Base-by-base conservation (phyloP, 2,888 invertebrate species). In the Seira ritae region DNA sequence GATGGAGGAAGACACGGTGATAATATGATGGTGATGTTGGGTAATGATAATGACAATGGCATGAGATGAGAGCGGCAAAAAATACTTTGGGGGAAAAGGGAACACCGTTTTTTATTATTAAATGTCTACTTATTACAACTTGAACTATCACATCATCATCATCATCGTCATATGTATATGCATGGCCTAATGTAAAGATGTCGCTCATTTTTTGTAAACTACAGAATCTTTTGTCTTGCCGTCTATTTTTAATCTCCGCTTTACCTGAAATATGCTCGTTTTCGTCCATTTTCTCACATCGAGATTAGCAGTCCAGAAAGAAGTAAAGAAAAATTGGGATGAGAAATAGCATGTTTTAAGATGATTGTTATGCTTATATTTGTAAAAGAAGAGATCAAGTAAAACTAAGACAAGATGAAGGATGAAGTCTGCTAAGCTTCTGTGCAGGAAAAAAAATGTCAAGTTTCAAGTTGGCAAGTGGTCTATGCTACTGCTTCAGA, bases 231-330 rank as follows among this genome's bases (percentile, higher is more conserved):
- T 78, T 73, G 50, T 72, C 60, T 46, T 73, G 65, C 50, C 73
- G 71, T 55, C 55, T 55, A 55, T 55, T 55, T 55, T 74, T 81
- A 81, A 81, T 81, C 81, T 76, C 75, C 24, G 73, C 69, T 60
- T 74, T 55, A n/a, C 31, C 2, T 60, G 60, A 24, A 67, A 67
- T 23, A 42, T 31, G 42, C 37, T 17, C 24, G 69, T 42, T 37
- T n/a, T 69, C 50, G 67, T 75, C 82, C 82, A 82, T 82, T 82
- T 82, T 77, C 82, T 82, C 82, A 82, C 76, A 77, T 77, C 72
- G 68, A 82, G 82, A 76, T 82, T 82, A 82, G 60, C 31, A 31
- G 71, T 19, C 68, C 17, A 1, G 3, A 15, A 17, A 55, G 42
- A n/a, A n/a, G n/a, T n/a, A n/a, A 42, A 6, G 6, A 55, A 17